These are phyloP conservation scores for Drosophila bipectinata DNA, from an alignment of 1,140 invertebrate species.

Conservation along the genomic window DNA sequence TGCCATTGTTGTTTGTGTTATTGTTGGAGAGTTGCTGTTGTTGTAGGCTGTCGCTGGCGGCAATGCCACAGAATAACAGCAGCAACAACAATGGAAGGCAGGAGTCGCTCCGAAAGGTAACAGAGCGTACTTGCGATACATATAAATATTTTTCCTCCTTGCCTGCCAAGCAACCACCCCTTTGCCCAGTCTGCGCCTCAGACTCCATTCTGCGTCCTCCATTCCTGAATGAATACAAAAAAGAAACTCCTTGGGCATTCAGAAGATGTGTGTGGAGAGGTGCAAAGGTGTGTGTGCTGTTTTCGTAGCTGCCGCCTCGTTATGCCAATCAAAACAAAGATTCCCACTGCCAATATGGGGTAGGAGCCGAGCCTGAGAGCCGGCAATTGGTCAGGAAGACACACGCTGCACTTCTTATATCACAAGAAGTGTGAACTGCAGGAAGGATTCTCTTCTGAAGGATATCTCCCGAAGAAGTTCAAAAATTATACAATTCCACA, in stretches of 20 bases:
- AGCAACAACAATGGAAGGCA: conserved; percentile 30
- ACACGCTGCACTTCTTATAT: no score
- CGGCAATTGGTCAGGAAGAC: not conserved
- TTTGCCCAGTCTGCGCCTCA: conserved; percentile 1
- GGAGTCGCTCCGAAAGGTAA: conserved; percentile 55
- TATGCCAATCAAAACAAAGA: conserved; percentile 72
- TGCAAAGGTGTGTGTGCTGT: conserved; percentile 11
- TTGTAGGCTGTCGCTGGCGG: conserved; percentile 45
- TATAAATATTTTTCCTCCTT: conserved; percentile 12
- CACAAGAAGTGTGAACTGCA: not conserved
- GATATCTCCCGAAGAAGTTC: not conserved
- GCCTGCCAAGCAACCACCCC: conserved; percentile 15
- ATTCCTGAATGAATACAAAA: not conserved
- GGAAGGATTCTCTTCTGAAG: not conserved
- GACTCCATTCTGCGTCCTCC: not conserved
- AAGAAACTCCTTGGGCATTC: conserved; percentile 10
- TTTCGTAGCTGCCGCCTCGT: conserved; percentile 34
- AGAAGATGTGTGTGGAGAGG: conserved; percentile 24
- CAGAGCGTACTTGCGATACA: conserved; percentile 44
- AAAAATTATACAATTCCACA: no score
- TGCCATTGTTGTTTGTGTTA: conserved; percentile 14
- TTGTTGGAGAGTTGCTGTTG: conserved; percentile 19
- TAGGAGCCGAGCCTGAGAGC: not conserved
- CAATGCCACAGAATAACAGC: conserved; percentile 31
- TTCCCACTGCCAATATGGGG: conserved; percentile 16